Base-by-base conservation (phyloP, 1,140 invertebrate species). In the Drosophila obscura region DNA sequence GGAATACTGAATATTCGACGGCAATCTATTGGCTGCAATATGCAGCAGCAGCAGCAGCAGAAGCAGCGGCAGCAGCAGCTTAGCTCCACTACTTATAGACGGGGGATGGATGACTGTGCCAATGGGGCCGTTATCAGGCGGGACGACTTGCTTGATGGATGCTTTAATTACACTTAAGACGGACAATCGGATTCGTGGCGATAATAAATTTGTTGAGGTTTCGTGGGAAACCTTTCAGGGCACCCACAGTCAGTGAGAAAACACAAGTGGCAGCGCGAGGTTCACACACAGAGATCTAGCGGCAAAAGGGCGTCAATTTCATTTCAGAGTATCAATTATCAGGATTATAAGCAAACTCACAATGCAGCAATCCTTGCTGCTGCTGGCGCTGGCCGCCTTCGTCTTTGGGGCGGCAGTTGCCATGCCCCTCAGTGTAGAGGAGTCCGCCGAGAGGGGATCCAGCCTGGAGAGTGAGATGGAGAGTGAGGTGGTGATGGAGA, bases 141-240 rank as follows among this genome's bases (percentile, higher is more conserved):
- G 22, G 2, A 13, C 3, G 59, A 22, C 44, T 15, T 58, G 24
- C 31, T 39, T 39, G 35, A 22, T 59, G 19, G 61, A 59, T 44
- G 61, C 61, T 59, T 46, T 24, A 67, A 69, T 58, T 49, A 41
- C 45, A 57, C 49, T 57, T 68, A 35, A 69, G 35, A 57, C 35
- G 19, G 51, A 50, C 58, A 69, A 58, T 50, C 51, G 8, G 51
- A 19, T 19, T 19, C 26, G 45, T 26, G 22, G 48, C 6, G 67
- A 69, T 71, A 71, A 8, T 6, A 35, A 19, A 31, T 48, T 53
- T 24, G 43, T 22, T 15, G 50, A 56, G 66, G 66, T 19, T 56
- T 68, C 64, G 55, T 49, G 19, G 24, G 2, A 19, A 57, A 26
- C 26, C 8, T 48, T 22, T 58, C 11, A 3, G 7, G 5, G 4